A percentile compares a stretch with the other conserved stretches of the same genome.
Evolutionary conservation across 2,113 vertebrate genomes (phyloP).

Genomic region (Gallinago jamesoni): DNA sequence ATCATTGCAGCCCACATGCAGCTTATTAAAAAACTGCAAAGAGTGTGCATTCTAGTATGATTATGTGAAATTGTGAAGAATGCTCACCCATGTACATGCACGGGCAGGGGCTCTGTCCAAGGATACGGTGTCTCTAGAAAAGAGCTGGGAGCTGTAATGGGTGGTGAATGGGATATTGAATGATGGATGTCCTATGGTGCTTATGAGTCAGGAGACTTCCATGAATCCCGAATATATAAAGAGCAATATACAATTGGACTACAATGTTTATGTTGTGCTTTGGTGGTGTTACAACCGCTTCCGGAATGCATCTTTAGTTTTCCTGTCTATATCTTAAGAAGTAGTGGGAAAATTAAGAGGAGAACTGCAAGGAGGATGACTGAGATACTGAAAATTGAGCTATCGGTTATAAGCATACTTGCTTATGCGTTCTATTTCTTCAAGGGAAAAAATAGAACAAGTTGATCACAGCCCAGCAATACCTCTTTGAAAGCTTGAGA

Average conservation of each 20-base stretch:
- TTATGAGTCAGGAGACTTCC: neutral
- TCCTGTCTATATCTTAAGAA: neutral
- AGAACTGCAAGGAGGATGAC: neutral
- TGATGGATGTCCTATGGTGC: neutral
- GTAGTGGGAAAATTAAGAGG: neutral
- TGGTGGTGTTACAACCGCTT: neutral
- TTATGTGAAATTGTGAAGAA: neutral
- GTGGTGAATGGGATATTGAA: neutral
- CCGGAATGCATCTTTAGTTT: neutral
- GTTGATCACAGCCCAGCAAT: neutral
- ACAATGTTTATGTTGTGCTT: neutral
- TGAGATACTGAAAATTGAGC: neutral
- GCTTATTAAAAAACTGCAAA: neutral
- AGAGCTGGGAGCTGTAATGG: neutral
- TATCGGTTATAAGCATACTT: neutral
- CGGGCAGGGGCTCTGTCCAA: neutral
- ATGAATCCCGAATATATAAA: neutral
- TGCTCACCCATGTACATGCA: fast-evolving
- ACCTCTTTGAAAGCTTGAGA: neutral
- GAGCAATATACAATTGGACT: neutral
- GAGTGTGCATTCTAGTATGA: fast-evolving
- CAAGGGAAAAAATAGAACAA: neutral
- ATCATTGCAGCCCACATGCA: neutral
- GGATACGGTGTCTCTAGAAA: neutral
- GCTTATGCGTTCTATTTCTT: neutral